Base-by-base conservation (phyloP, 2,888 invertebrate species). In the Priapulus caudatus region DNA sequence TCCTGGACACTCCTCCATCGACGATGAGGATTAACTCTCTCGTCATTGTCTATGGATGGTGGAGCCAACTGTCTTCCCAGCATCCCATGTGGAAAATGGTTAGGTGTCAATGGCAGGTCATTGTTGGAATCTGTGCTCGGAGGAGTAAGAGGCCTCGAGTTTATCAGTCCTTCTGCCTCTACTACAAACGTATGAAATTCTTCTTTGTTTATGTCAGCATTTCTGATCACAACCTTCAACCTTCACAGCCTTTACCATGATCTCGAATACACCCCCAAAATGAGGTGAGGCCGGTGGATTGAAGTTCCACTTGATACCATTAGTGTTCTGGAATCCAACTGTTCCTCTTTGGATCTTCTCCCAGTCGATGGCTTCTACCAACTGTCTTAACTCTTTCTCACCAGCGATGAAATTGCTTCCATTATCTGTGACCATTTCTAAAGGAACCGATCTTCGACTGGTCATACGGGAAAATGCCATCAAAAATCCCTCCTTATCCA, bases 251-350 rank as follows among this genome's bases (percentile, higher is more conserved):
- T n/a, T n/a, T n/a, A n/a, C n/a, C n/a, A n/a, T n/a, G n/a, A n/a
- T n/a, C n/a, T n/a, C n/a, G n/a, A n/a, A n/a, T n/a, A n/a, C n/a
- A n/a, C n/a, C n/a, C n/a, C n/a, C n/a, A n/a, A n/a, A n/a, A n/a
- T n/a, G n/a, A n/a, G n/a, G 23, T 49, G 23, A 51, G n/a, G n/a
- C n/a, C n/a, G n/a, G n/a, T n/a, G n/a, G n/a, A n/a, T n/a, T n/a
- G n/a, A n/a, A 52, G 3, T 52, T 16, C 52, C 52, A 52, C 43
- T 23, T 23, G 2, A 52, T 52, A 10, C 43, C 43, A 16, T 33
- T n/a, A 10, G 33, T 33, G n/a, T 33, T 33, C 33, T 33, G 33
- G 33, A 10, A 10, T 10, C 33, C 33, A 33, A 33, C 10, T 33
- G n/a, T 33, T 33, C n/a, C n/a, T n/a, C 33, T n/a, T n/a, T 33